These are phyloP conservation scores for Lapara coniferarum DNA, from an alignment of 2,888 invertebrate genomes.

Conservation along the genomic window DNA sequence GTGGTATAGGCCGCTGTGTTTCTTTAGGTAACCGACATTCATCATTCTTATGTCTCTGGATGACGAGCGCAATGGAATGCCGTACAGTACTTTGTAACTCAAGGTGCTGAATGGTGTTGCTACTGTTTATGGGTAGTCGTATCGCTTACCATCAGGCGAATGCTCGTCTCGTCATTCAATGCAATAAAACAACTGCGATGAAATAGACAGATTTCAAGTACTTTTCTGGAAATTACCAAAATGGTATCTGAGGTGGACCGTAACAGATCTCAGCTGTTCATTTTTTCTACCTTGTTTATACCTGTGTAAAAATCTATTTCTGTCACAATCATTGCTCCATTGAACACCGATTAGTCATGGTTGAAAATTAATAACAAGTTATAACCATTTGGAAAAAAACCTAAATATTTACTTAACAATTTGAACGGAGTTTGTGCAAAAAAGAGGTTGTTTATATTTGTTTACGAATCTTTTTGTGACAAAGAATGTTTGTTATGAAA, in stretches of 20 bases:
- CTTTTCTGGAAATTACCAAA: neutral
- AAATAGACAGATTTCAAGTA: no score
- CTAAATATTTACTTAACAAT: constrained; percentile 9
- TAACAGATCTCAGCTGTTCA: neutral
- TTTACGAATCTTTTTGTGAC: neutral
- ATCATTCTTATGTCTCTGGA: no score
- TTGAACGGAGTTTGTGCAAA: neutral
- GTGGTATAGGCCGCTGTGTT: no score
- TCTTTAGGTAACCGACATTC: no score
- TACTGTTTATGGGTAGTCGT: no score
- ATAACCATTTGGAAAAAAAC: neutral
- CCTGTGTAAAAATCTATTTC: neutral
- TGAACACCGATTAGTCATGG: constrained; percentile 17
- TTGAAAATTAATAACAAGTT: neutral
- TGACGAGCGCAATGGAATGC: no score
- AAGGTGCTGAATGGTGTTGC: no score
- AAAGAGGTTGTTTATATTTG: neutral
- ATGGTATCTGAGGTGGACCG: neutral
- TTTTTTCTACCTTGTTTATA: neutral
- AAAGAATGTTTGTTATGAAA: neutral
- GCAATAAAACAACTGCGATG: no score
- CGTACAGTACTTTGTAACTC: no score
- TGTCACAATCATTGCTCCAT: neutral
- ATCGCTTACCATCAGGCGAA: no score
- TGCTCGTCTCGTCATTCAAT: no score